Evolutionary conservation across 2,113 vertebrate species (phyloP), one percentile per base, ranked within the genome.

Genomic region (Xenopus tropicalis): DNA sequence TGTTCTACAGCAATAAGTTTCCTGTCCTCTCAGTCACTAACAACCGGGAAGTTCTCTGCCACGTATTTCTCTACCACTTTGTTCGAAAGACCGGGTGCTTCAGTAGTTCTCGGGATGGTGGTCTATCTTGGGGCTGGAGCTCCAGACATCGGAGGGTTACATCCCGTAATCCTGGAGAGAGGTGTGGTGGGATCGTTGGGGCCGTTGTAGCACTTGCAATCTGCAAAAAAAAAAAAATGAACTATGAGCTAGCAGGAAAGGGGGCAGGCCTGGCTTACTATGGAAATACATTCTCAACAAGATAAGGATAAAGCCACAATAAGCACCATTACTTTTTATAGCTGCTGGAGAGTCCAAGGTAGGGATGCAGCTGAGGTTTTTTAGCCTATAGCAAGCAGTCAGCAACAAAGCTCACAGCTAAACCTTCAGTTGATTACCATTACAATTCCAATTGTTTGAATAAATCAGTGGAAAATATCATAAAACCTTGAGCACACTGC

Each of bases 131-230:
- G 82, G 94, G 94, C 66, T 96, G 93, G 77, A 96, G 93, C 78
- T 96, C 94, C 80, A 95, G 87, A 82, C 94, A 95, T 4, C 93
- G 93, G 79, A 96, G 91, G 21, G 93, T 90, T 76, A 95, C 94
- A 46, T 96, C 94, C 59, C 90, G 91, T 77, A 96, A 85, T 17
- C 94, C 94, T 0, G 94, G 94, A 77, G 93, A 90, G 64, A 96
- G 83, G 81, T 94, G 92, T 1, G 89, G 81, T 13, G 94, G 94
- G 81, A 96, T 93, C 8, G 88, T 86, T 22, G 94, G 94, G 19
- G 94, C 93, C 37, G 92, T 93, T 59, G 93, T 96, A 42, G 94
- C 91, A 75, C 94, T 96, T 54, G 94, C 94, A 62, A 96, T 96
- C 94, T 96, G n/a, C 19, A 59, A 11, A n/a, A 1, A 51, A 29